Evolutionary conservation across 1,140 invertebrate species (phyloP).

Genomic region (Araneus ventricosus): DNA sequence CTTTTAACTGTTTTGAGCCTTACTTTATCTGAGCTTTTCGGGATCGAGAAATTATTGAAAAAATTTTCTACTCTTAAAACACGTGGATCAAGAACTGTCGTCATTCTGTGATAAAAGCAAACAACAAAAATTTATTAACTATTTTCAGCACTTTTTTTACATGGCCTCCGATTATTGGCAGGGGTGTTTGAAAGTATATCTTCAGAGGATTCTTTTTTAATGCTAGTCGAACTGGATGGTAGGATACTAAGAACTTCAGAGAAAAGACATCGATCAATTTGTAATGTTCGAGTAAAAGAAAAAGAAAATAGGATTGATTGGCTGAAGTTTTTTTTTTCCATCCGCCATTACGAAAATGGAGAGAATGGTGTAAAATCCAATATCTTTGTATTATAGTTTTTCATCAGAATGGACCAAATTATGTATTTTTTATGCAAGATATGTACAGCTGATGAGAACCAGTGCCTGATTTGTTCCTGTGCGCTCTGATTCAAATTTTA

Average conservation of each 20-base stretch:
- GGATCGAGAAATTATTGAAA: not conserved
- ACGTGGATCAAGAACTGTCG: conserved; percentile 12
- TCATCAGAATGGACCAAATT: not conserved
- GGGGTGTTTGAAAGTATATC: not conserved
- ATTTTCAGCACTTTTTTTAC: not conserved
- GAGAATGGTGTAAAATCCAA: not conserved
- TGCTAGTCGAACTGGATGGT: conserved; percentile 26
- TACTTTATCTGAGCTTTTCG: too few relatives aligned
- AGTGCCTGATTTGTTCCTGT: conserved; percentile 2
- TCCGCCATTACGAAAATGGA: not conserved
- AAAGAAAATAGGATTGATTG: not conserved
- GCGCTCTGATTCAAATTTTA: not conserved
- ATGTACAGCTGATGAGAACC: not conserved
- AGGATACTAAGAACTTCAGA: conserved; percentile 15
- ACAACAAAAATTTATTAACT: not conserved
- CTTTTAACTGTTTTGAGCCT: not conserved
- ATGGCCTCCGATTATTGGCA: not conserved
- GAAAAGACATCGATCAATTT: not conserved
- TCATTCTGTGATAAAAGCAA: conserved; percentile 35
- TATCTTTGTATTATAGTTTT: conserved; percentile 5
- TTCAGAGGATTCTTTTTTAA: conserved; percentile 19
- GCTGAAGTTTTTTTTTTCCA: not conserved
- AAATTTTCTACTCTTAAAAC: not conserved
- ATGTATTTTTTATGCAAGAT: not conserved
- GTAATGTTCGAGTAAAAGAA: too few relatives aligned